Base-by-base conservation (phyloP, 2,797 vertebrate species). In the Austrolebias charrua region DNA sequence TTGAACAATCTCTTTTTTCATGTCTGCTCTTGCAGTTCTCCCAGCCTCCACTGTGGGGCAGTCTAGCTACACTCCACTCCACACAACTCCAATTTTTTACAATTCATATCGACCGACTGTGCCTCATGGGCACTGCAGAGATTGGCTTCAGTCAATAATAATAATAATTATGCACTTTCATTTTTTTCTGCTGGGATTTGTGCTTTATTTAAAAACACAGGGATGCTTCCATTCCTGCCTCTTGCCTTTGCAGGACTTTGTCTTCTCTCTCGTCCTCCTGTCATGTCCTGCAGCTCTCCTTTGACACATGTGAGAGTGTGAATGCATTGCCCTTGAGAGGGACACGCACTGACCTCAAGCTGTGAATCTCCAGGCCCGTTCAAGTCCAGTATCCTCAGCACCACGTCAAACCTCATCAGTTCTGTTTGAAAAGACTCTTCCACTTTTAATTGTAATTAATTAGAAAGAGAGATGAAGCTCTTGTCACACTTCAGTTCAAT, bases 271-370 rank as follows among this genome's bases (percentile, higher is more conserved):
- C 44, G 28, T 29, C 54, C 63, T 50, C 40, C 47, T 5, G 56
- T 66, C 69, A 73, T 38, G 51, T 79, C 81, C 78, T 58, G 63
- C 75, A 66, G 74, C 76, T 90, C 89, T 92, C 92, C 92, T 94
- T 92, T 96, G 95, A 94, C 91, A 92, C 69, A 92, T 95, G 95
- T 95, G 90, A 89, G 89, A 82, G 89, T 95, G 93, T 91, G 91
- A 94, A 93, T 69, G 16, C 80, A 67, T 84, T 95, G 93, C 93
- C 94, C 94, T 67, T 61, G 58, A 69, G 3, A 5, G 74, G 91
- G 91, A 93, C 91, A 90, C 90, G 88, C 78, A 85, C 86, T 95
- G 95, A 96, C 95, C 94, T 92, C 92, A 94, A 95, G 95, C 93
- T 85, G 93, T 90, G 89, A 92, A 71, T 80, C 85, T 87, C 83